phyloP scores from a whole-genome alignment of 2,113 vertebrate genomes.

The Neotragus moschatus region DNA sequence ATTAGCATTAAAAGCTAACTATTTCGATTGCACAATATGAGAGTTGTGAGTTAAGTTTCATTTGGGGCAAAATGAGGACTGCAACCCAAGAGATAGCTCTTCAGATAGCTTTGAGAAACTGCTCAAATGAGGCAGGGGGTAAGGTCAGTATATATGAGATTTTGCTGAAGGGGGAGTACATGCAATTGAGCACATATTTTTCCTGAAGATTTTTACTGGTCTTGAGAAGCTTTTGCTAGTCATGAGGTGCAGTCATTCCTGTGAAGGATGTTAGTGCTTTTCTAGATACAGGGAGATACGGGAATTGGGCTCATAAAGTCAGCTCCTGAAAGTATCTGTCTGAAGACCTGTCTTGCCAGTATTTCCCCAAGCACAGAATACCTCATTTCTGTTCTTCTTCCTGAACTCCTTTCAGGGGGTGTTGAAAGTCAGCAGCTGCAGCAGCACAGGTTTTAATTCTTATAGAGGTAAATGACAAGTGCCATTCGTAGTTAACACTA shows the following conservation, averaged over 20 bases:
- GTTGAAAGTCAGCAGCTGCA: not conserved
- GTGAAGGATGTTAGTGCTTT: not conserved
- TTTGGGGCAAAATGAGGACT: not conserved
- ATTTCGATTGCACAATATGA: not conserved
- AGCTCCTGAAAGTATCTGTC: not conserved
- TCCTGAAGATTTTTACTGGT: not conserved
- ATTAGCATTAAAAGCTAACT: not conserved
- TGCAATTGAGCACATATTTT: not conserved
- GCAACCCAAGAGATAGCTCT: not conserved
- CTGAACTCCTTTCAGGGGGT: not conserved
- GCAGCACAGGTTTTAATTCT: not conserved
- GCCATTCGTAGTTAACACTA: not conserved
- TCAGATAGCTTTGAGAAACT: not conserved
- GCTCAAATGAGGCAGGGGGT: not conserved
- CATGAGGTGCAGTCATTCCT: not conserved
- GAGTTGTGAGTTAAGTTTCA: not conserved
- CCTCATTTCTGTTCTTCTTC: not conserved
- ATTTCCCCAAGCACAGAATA: not conserved
- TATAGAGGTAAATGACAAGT: not conserved
- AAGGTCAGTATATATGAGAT: not conserved
- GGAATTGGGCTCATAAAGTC: not conserved
- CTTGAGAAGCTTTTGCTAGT: not conserved
- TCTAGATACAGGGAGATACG: not conserved
- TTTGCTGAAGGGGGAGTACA: not conserved
- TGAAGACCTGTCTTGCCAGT: not conserved